Conservation (phyloP, 2,797 vertebrate species). For the Acanthis flammea region DNA sequence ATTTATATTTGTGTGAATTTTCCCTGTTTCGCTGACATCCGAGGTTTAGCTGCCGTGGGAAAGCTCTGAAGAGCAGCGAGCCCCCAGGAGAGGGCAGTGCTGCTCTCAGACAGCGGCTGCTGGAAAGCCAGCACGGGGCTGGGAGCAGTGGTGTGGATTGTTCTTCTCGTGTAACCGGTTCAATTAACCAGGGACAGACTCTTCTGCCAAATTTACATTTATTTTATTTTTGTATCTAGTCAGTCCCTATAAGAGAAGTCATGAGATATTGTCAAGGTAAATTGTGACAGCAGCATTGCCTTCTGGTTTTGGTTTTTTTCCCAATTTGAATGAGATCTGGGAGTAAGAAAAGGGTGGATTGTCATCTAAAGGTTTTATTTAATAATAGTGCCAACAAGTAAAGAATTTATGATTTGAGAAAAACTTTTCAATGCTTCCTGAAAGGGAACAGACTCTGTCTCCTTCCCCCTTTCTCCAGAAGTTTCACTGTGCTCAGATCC, state of each 20-base stretch:
- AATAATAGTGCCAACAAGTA: not conserved
- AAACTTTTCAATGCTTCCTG: not conserved
- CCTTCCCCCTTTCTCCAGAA: not conserved
- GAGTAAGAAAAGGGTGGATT: not conserved
- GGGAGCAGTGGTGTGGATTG: not conserved
- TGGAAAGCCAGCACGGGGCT: accelerated
- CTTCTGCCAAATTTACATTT: not conserved
- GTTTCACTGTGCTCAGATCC: not conserved
- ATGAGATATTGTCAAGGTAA: not conserved
- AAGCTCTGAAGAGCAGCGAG: not conserved
- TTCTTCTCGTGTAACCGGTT: not conserved
- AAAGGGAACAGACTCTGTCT: not conserved
- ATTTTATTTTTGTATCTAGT: not conserved
- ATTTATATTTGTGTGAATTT: not conserved
- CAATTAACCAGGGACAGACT: not conserved
- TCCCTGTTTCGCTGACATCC: accelerated
- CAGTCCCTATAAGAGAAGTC: not conserved
- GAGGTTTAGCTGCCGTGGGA: not conserved
- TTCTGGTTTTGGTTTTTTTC: not conserved
- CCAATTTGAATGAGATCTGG: not conserved
- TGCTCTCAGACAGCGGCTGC: not conserved
- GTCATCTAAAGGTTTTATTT: not conserved
- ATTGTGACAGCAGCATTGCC: not conserved
- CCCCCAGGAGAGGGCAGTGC: conserved; percentile 33
- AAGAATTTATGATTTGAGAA: not conserved